A percentile compares a stretch with the other conserved stretches of the same genome.
Evolutionary conservation across 2,888 invertebrate genomes (phyloP).

Genomic region (Oxyteleia sp.): DNA sequence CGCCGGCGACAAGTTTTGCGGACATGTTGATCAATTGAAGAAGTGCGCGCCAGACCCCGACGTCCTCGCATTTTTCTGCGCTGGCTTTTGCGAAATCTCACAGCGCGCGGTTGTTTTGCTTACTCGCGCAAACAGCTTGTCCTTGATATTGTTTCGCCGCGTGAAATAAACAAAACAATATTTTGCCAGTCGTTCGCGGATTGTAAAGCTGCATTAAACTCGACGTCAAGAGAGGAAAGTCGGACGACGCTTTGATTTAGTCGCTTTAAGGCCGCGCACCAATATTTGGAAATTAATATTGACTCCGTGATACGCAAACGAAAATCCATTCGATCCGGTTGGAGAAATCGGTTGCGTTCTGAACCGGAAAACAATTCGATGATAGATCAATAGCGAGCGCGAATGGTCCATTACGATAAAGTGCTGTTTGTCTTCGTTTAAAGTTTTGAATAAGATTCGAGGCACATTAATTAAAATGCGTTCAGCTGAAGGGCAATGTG

Average conservation of each 20-base stretch:
- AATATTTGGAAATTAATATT: background rate
- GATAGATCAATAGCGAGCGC: background rate
- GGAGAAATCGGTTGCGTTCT: background rate
- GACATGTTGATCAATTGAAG: slow-evolving; percentile 49
- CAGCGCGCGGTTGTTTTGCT: slow-evolving; percentile 78
- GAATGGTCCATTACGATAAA: background rate
- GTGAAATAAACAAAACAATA: slow-evolving; percentile 36
- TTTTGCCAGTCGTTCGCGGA: background rate
- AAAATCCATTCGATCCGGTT: background rate
- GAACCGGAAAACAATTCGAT: no score
- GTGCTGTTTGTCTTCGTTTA: background rate
- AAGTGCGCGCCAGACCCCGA: slow-evolving; percentile 63
- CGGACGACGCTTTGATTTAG: background rate
- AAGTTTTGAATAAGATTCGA: background rate
- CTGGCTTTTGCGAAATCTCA: slow-evolving; percentile 22
- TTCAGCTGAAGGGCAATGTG: background rate
- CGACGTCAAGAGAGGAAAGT: background rate
- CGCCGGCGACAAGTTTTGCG: slow-evolving; percentile 78
- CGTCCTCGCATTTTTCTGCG: slow-evolving; percentile 55
- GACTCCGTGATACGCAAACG: background rate
- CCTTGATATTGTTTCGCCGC: slow-evolving; percentile 77
- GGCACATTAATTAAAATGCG: slow-evolving; percentile 3
- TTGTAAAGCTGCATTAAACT: slow-evolving; percentile 10
- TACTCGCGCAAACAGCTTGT: slow-evolving; percentile 81
- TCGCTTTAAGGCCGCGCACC: background rate